Evolutionary conservation across 2,888 invertebrate genomes (phyloP).

Genomic region (Charanyca ferruginea): DNA sequence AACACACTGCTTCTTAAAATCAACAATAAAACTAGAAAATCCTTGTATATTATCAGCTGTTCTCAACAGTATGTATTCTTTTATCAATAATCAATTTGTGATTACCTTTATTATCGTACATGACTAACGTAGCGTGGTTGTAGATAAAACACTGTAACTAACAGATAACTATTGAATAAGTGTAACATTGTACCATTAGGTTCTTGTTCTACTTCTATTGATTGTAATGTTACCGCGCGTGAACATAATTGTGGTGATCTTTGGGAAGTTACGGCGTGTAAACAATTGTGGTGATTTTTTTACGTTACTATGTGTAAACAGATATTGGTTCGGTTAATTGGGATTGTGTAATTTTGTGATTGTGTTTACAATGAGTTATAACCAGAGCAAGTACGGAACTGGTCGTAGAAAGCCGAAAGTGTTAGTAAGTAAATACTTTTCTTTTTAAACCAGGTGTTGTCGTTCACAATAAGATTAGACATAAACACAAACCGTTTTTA

Average conservation of each 20-base stretch:
- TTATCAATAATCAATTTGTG: conserved; percentile 29
- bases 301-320: conserved; percentile 15
- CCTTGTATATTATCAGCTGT: conserved; percentile 34
- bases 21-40: conserved; percentile 9
- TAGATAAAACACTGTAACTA: conserved; percentile 18
- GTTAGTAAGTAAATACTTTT: conserved; percentile 19
- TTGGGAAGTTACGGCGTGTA: background rate
- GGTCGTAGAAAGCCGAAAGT: conserved; percentile 30
- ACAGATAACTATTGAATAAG: conserved; percentile 4
- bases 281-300: background rate
- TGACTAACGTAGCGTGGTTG: background rate
- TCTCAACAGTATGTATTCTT: conserved; percentile 22
- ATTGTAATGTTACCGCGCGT: background rate
- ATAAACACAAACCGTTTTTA: no score
- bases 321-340: conserved; percentile 9
- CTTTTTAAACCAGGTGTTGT: no score
- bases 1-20: background rate
- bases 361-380: conserved; percentile 34
- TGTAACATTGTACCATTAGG: background rate
- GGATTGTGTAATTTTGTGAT: conserved; percentile 2
- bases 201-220: background rate
- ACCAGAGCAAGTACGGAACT: conserved; percentile 38
- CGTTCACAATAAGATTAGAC: no score
- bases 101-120: conserved; percentile 28
- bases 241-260: background rate